Conservation (phyloP, 2,113 vertebrate species). For the Perognathus longimembris region DNA sequence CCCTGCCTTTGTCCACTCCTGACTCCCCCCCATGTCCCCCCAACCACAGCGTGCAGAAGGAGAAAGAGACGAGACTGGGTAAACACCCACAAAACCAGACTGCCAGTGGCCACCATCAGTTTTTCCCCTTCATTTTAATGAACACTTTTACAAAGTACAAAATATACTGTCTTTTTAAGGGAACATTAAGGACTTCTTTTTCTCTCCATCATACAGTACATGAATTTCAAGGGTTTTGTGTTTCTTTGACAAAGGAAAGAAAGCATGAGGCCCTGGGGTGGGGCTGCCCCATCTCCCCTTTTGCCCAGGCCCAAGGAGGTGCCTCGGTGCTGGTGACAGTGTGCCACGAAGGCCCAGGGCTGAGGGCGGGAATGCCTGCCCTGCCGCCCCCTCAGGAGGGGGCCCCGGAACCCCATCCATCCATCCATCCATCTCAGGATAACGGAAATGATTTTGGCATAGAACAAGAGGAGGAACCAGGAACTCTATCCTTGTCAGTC, state of each 20-base stretch:
- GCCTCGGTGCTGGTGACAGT: constrained; percentile 67
- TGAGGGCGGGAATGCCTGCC: not conserved
- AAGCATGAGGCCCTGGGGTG: constrained; percentile 29
- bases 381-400: not conserved
- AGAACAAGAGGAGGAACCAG: not conserved
- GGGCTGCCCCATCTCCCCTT: not conserved
- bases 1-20: not conserved
- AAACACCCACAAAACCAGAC: constrained; percentile 78
- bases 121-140: constrained; percentile 84
- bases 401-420: not conserved
- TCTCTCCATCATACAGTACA: constrained; percentile 85
- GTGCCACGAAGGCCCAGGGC: constrained; percentile 19
- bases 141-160: constrained; percentile 91
- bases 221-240: constrained; percentile 80
- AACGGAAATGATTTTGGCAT: constrained; percentile 78
- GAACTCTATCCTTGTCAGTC: not conserved
- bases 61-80: not conserved
- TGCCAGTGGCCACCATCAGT: constrained; percentile 20
- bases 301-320: not conserved
- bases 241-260: constrained; percentile 69
- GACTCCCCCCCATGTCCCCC: not conserved
- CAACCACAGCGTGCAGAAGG: accelerated
- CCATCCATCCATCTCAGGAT: constrained; percentile 38
- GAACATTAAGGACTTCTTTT: constrained; percentile 82
- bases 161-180: constrained; percentile 89